Evolutionary conservation across 2,797 vertebrate genomes (phyloP).

Genomic region (Acridotheres tristis): DNA sequence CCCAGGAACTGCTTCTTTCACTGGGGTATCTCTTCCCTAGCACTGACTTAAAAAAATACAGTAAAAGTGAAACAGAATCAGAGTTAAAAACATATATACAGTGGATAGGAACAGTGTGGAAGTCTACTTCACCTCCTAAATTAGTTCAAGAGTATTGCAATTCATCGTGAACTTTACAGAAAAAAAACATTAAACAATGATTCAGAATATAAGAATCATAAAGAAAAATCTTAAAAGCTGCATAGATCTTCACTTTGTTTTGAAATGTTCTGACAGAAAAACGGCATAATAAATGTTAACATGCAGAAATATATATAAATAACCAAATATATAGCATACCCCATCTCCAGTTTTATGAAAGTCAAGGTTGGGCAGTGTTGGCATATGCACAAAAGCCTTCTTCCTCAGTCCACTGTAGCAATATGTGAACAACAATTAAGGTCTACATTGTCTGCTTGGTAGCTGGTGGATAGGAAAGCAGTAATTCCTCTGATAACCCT

Average conservation of each 20-base stretch:
- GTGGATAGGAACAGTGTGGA: neutral
- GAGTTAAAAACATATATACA: neutral
- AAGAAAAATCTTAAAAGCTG: neutral
- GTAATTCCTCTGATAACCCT: neutral
- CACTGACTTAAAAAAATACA: neutral
- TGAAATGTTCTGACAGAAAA: neutral
- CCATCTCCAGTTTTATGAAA: conserved; percentile 92
- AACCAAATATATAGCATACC: conserved; percentile 76
- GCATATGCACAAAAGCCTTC: conserved; percentile 96
- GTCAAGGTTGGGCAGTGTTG: conserved; percentile 93
- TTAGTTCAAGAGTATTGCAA: neutral
- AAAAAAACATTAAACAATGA: neutral
- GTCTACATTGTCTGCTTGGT: conserved; percentile 13
- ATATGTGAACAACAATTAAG: conserved; percentile 91
- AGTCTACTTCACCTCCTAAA: neutral
- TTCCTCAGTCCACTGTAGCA: conserved; percentile 99
- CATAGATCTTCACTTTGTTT: neutral
- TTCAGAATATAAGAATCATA: neutral
- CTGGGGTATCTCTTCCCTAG: neutral
- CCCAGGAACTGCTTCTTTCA: neutral
- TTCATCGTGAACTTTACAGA: neutral
- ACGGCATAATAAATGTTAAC: neutral
- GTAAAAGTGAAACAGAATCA: neutral
- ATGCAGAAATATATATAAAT: neutral
- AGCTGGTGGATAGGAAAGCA: neutral